A percentile compares a stretch with the other conserved stretches of the same genome.
phyloP scores from a whole-genome alignment of 2,888 invertebrate genomes.

The Dichetophora obliterata region DNA sequence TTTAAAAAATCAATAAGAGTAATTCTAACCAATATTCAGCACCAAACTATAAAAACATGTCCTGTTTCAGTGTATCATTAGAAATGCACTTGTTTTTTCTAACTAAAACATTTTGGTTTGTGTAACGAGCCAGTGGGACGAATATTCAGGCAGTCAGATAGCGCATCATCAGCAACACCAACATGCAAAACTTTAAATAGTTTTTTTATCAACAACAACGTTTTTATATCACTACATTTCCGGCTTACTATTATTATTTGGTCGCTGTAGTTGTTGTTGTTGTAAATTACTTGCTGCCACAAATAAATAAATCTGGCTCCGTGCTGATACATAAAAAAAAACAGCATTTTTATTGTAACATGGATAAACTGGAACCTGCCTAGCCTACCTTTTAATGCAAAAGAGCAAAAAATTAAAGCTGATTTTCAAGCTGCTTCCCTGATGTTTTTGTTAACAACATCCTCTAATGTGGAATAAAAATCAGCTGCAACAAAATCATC shows the following conservation, averaged over 20 bases:
- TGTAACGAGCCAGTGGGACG: neutral
- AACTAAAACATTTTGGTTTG: too few relatives aligned
- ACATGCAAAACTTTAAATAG: neutral
- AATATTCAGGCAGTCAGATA: neutral
- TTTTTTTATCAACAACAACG: neutral
- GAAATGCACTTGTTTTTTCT: too few relatives aligned
- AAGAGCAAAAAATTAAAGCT: too few relatives aligned
- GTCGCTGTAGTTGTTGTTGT: neutral
- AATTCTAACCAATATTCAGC: too few relatives aligned
- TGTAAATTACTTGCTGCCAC: conserved; percentile 25
- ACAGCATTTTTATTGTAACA: too few relatives aligned
- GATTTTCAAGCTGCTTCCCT: too few relatives aligned
- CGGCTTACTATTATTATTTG: neutral
- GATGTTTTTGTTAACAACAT: neutral
- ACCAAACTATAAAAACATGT: too few relatives aligned
- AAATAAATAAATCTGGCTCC: neutral
- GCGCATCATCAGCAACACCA: conserved; percentile 3
- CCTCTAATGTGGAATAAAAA: neutral
- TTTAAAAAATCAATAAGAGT: too few relatives aligned
- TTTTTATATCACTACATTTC: conserved; percentile 3
- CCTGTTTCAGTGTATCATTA: too few relatives aligned
- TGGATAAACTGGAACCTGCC: too few relatives aligned
- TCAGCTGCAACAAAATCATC: neutral
- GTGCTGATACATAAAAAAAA: too few relatives aligned
- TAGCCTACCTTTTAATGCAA: too few relatives aligned